Conservation (phyloP, 2,888 invertebrate genomes). For the Anorthoa munda region DNA sequence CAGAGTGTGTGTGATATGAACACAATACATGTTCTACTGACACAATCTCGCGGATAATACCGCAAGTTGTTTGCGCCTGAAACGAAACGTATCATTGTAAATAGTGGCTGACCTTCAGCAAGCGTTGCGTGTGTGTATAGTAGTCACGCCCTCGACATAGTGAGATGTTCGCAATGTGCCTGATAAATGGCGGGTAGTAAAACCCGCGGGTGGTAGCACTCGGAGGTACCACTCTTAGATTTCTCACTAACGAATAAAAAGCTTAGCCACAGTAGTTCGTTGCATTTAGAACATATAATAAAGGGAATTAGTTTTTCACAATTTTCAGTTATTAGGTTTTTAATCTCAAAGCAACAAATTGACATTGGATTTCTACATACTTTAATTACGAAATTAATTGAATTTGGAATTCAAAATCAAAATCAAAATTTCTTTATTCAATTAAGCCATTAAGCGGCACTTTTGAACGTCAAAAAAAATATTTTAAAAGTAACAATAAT, state of each 20-base stretch:
- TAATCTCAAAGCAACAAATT: neutral
- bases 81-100: conserved; percentile 14
- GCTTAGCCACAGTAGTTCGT: neutral
- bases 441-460: too few species aligned
- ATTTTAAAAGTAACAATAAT: too few species aligned
- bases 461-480: too few species aligned
- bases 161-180: neutral
- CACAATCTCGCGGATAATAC: conserved; percentile 33
- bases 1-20: conserved; percentile 8
- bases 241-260: neutral
- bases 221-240: too few species aligned
- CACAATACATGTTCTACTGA: conserved; percentile 27
- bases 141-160: conserved; percentile 10
- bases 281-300: neutral
- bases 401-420: too few species aligned
- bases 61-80: conserved; percentile 18
- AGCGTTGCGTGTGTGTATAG: conserved; percentile 15
- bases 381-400: too few species aligned
- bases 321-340: neutral
- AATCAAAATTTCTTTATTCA: too few species aligned
- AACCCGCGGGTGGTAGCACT: neutral
- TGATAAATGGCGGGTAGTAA: neutral
- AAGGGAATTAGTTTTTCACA: neutral
- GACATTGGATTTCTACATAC: too few species aligned
- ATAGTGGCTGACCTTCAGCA: conserved; percentile 24